Evolutionary conservation across 64 coral and sea anemone species (phyloP), one percentile per base, ranked within the genome.

Genomic region (Dendrophyllia cribrosa): DNA sequence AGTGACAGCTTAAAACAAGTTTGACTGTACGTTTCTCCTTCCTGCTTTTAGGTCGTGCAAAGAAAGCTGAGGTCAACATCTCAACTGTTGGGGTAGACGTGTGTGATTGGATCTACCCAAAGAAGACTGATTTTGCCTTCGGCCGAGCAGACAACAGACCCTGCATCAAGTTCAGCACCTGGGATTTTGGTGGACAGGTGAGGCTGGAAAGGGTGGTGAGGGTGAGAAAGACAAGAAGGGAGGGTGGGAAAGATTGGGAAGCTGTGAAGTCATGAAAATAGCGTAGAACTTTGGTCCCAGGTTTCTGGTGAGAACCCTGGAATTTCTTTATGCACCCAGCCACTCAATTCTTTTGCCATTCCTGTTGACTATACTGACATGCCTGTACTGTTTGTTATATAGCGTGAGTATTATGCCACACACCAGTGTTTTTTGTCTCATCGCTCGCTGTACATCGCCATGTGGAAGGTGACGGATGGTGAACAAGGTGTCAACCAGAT

Each of bases 181-280:
- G 97, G 97, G 97, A 99, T 84, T 99, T 99, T 96, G 97, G 97
- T 50, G 97, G 97, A 24, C 97, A 99, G 94, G 97, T 99, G 49
- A 58, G 86, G 62, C 9, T 16, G 4, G 6, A 72, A 24, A 9
- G 12, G 21, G 7, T 1, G 7, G 45, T 8, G 14, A 14, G 12
- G 9, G 16, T 58, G 21, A 10, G 50, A 60, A 58, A 60, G 52
- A 43, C 9, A 22, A 8, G 68, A 0, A 22, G 12, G 49, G 23
- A 9, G 0, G 14, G n/a, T 55, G 46, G 17, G 50, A 21, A 11
- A 21, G 21, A 53, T 14, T 34, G 14, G 34, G 34, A 34, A 34
- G 34, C 34, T 34, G 34, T 34, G 34, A 34, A 34, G 34, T 34
- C 34, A 1, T 12, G 72, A 22, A 19, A 44, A 34, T 34, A 17